phyloP scores from a whole-genome alignment of 2,888 invertebrate species.

The Trissolcus brochymenae region DNA sequence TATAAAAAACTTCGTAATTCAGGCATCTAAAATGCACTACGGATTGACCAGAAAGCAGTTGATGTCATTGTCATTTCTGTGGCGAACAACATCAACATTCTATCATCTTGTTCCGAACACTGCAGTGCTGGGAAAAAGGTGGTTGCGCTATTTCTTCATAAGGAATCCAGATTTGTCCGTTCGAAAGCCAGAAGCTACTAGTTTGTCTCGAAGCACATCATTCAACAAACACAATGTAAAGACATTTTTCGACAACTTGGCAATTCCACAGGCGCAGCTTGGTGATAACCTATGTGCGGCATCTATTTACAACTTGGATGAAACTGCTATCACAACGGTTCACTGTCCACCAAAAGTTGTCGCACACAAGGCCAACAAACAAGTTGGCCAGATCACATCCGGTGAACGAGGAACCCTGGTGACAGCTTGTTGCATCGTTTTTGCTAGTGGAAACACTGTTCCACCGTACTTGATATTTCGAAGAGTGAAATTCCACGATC shows the following conservation, averaged over 20 bases:
- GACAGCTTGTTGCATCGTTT: constrained; percentile 67
- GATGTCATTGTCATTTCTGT: background rate
- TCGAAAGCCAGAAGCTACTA: constrained; percentile 63
- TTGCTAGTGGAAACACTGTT: constrained; percentile 68
- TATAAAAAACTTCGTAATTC: background rate
- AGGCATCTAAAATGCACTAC: background rate
- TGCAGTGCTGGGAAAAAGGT: constrained; percentile 61
- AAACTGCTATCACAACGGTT: constrained; percentile 73
- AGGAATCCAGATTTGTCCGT: constrained; percentile 55
- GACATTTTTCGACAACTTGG: constrained; percentile 60
- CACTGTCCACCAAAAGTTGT: constrained; percentile 70
- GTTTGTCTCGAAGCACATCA: constrained; percentile 59
- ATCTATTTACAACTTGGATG: constrained; percentile 72
- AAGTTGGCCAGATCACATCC: constrained; percentile 72
- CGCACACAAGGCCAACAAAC: constrained; percentile 71
- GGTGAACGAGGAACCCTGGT: constrained; percentile 71
- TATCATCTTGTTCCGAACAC: no score
- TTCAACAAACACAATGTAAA: constrained; percentile 62
- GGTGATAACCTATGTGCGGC: constrained; percentile 46
- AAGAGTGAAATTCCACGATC: constrained; percentile 61
- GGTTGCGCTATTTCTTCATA: constrained; percentile 57
- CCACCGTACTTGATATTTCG: constrained; percentile 73
- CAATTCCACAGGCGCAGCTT: constrained; percentile 29
- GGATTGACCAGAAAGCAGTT: background rate
- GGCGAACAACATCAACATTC: no score